A percentile compares a stretch with the other conserved stretches of the same genome.
These are phyloP conservation scores for Coenonympha arcania DNA, from an alignment of 2,888 invertebrate genomes.

Conservation along the genomic window DNA sequence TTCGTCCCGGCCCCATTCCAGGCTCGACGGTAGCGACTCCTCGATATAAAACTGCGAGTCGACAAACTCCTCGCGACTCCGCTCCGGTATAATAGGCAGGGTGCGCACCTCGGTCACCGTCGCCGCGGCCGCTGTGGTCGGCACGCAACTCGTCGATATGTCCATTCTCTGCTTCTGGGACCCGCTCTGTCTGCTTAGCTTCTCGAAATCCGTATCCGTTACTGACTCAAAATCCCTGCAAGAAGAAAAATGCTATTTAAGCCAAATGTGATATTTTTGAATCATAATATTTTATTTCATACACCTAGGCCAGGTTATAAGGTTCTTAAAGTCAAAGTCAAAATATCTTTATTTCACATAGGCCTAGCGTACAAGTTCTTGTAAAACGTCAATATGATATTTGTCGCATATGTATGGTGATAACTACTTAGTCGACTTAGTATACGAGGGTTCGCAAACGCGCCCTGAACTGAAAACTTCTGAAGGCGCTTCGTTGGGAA, in stretches of 20 bases:
- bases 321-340: too few species aligned
- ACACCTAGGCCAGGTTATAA: too few species aligned
- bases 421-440: too few species aligned
- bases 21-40: slow-evolving; percentile 89
- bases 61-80: slow-evolving; percentile 76
- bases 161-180: slow-evolving; percentile 51
- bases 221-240: slow-evolving; percentile 84
- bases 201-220: slow-evolving; percentile 88
- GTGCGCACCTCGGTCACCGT: slow-evolving; percentile 76
- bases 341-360: too few species aligned
- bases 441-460: too few species aligned
- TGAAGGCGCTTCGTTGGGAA: too few species aligned
- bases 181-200: slow-evolving; percentile 77
- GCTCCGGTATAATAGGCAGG: slow-evolving; percentile 46
- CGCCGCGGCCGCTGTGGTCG: slow-evolving; percentile 68
- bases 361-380: too few species aligned
- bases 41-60: slow-evolving; percentile 91
- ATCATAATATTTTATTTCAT: too few species aligned
- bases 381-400: too few species aligned
- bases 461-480: too few species aligned
- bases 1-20: slow-evolving; percentile 77
- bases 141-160: slow-evolving; percentile 58
- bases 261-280: too few species aligned
- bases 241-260: not conserved
- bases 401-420: too few species aligned